phyloP scores from a whole-genome alignment of 2,888 invertebrate species.

The Drosophila mettleri region DNA sequence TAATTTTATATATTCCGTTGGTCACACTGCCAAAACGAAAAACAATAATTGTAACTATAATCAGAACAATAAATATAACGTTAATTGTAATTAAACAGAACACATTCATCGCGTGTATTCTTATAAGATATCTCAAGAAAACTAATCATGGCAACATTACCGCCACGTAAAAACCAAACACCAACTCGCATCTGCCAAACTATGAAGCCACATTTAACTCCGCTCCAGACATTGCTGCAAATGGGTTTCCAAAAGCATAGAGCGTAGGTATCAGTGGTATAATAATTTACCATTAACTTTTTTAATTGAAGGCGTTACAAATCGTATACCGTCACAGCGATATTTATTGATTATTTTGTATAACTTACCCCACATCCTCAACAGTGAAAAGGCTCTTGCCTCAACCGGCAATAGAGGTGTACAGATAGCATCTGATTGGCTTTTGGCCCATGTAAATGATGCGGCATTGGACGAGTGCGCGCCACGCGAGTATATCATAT shows the following conservation, averaged over 20 bases:
- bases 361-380: conserved; percentile 1
- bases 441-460: conserved; percentile 95
- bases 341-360: conserved; percentile 61
- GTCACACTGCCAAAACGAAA: conserved; percentile 55
- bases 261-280: conserved; percentile 89
- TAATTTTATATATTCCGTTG: conserved; percentile 11
- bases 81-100: background rate
- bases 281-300: background rate
- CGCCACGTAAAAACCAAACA: conserved; percentile 91
- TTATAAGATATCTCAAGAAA: background rate
- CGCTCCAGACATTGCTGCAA: conserved; percentile 92
- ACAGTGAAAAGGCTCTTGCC: conserved; percentile 94
- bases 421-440: conserved; percentile 95
- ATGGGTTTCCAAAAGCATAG: conserved; percentile 95
- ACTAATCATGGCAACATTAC: conserved; percentile 89
- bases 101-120: background rate
- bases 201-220: conserved; percentile 90
- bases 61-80: conserved; percentile 6
- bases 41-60: conserved; percentile 39
- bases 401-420: conserved; percentile 95
- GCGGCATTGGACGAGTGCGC: conserved; percentile 90
- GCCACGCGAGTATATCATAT: conserved; percentile 94
- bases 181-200: conserved; percentile 87
- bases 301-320: background rate
- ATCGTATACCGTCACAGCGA: background rate